These are phyloP conservation scores for Ephialtes manifestator DNA, from an alignment of 2,888 invertebrate species.

Conservation along the genomic window DNA sequence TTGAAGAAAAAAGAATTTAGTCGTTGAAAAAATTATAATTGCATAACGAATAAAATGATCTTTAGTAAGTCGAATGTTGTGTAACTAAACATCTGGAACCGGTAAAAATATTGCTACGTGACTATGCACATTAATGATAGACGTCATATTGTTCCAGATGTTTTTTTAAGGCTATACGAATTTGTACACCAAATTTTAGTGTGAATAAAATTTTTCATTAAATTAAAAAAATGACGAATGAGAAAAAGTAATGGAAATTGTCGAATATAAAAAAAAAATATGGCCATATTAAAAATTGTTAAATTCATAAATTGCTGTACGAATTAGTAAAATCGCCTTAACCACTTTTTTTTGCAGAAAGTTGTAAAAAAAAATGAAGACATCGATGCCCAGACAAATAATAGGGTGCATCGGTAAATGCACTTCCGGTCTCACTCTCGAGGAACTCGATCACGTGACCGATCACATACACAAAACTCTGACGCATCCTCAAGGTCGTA, in stretches of 20 bases:
- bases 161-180: not conserved
- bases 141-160: not conserved
- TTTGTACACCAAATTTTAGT: no score
- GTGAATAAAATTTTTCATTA: no score
- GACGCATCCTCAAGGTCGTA: constrained; percentile 71
- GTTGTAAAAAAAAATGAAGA: constrained; percentile 73
- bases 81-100: constrained; percentile 17
- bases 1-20: no score
- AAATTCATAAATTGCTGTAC: no score
- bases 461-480: constrained; percentile 78
- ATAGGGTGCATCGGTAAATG: constrained; percentile 82
- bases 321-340: no score
- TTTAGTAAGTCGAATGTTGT: constrained; percentile 13
- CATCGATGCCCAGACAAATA: constrained; percentile 61
- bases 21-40: not conserved
- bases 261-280: no score
- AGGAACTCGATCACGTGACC: constrained; percentile 79
- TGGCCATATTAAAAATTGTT: no score
- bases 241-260: no score
- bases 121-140: not conserved
- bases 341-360: constrained; percentile 27
- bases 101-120: not conserved
- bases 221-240: no score
- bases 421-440: constrained; percentile 75
- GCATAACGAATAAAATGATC: not conserved